Base-by-base conservation (phyloP, 2,113 vertebrate species). In the Ardeotis arabs region DNA sequence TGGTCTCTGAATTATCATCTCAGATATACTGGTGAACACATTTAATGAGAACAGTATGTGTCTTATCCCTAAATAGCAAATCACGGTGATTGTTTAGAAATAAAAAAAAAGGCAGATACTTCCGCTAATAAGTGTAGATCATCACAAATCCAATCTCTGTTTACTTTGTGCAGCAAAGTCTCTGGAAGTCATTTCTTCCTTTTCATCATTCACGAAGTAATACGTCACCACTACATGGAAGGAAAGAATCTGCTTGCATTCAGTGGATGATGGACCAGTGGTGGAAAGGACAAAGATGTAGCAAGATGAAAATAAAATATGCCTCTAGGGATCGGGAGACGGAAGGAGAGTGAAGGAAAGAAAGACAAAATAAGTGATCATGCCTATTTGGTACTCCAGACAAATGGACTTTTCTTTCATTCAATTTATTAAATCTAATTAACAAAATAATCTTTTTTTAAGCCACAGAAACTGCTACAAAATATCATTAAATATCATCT, bases 351-450 rank as follows among this genome's bases (percentile, higher is more conserved):
- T 13, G 8, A 90, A 68, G 39, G 45, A 59, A 89, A 87, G n/a
- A 82, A 58, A 88, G 39, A 78, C 27, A 75, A 83, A 84, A 53
- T 11, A 89, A 79, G 12, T 10, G 7, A 59, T 79, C 53, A 59
- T 10, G 73, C 25, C 18, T 87, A 56, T 70, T 81, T 67, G 52
- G 53, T 85, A 19, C 13, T 80, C 7, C 12, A 94, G 49, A 87
- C 53, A 85, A 93, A 90, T 56, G 29, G 58, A 84, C 55, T 82
- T 25, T 66, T 49, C 35, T 90, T 87, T 63, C 53, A 91, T 85
- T 90, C 47, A 72, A 88, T 78, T 83, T 88, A 84, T 68, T 84
- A 37, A 88, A 95, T 75, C 49, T 82, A 87, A 95, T 94, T 94
- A 35, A 13, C 82, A 91, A 86, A 58, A 87, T 14, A 68, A 37